phyloP scores from a whole-genome alignment of 2,797 vertebrate species.

The Trachops cirrhosus region DNA sequence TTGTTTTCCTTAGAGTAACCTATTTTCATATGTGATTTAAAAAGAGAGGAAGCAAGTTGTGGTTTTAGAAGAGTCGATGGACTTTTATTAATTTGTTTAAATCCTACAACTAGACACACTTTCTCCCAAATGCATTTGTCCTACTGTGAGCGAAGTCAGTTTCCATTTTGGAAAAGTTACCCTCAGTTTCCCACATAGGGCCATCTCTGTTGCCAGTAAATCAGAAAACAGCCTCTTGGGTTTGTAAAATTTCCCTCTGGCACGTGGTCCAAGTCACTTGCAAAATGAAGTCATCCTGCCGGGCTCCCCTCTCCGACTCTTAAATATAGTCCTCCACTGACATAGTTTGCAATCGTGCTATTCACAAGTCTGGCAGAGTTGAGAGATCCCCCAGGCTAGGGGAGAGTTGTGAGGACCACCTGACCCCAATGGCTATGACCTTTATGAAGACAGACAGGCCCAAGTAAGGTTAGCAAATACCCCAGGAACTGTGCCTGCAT shows the following conservation, averaged over 20 bases:
- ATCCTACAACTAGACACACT: background rate
- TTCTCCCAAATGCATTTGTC: background rate
- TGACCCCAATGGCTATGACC: background rate
- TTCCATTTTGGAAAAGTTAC: background rate
- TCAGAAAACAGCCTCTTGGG: background rate
- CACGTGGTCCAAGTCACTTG: background rate
- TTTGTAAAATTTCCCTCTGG: conserved; percentile 28
- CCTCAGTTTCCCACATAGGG: background rate
- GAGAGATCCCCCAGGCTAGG: background rate
- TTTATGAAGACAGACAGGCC: conserved; percentile 12
- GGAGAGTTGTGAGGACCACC: background rate
- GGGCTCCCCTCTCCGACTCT: background rate
- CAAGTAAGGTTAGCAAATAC: conserved; percentile 26
- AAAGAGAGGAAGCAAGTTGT: background rate
- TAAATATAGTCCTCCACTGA: background rate
- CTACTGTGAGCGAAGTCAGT: background rate
- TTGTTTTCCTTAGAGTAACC: background rate
- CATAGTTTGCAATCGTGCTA: background rate
- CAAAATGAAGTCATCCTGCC: conserved; percentile 35
- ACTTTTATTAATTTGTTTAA: background rate
- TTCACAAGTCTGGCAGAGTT: background rate
- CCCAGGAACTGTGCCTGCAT: background rate
- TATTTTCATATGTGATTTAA: background rate
- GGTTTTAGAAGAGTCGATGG: background rate
- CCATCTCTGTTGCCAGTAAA: background rate